Evolutionary conservation across 1,140 invertebrate genomes (phyloP), one percentile per base, ranked within the genome.

Genomic region (Saxidomus purpurata): DNA sequence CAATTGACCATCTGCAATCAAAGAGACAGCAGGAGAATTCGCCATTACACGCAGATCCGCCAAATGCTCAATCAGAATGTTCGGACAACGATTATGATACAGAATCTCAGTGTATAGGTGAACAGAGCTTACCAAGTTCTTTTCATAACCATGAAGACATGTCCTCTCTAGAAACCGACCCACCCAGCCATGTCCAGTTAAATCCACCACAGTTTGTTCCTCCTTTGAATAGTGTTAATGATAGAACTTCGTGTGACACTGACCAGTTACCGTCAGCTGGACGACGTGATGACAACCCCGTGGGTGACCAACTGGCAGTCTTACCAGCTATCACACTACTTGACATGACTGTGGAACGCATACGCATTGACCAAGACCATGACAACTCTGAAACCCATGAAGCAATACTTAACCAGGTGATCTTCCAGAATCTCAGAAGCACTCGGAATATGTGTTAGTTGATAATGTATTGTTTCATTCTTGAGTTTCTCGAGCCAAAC

Each of bases 391-490:
- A 38, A 63, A 43, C 34, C 38, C 3, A 63, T 67, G 22, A 61
- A 49, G 8, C 6, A 83, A 8, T 83, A 67, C 15, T 49, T 83
- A 28, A 11, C 31, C 52, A 15, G 61, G 36, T 67, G 43, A 22
- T 15, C 19, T 36, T 6, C 55, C 77, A 17, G 43, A 55, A 80
- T 34, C 77, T 8, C 55, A 63, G 4, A 31, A 63, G 25, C 17
- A 40, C 9, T 36, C 81, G 15, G 81, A 83, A 36, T 83, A 38
- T 83, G 61, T 40, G 38, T 28, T 83, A 6, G 22, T 83, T 28
- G 55, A 83, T 28, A 55, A 43, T 59, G 6, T 83, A 0, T 61
- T 83, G 55, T 83, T 83, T 83, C 80, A 83, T 67, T 63, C 28
- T 17, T 4, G 80, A 17, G 55, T 67, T 8, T n/a, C 34, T 6